Evolutionary conservation across 1,140 invertebrate genomes (phyloP).

Genomic region (Macrotrachela quadricornifera): DNA sequence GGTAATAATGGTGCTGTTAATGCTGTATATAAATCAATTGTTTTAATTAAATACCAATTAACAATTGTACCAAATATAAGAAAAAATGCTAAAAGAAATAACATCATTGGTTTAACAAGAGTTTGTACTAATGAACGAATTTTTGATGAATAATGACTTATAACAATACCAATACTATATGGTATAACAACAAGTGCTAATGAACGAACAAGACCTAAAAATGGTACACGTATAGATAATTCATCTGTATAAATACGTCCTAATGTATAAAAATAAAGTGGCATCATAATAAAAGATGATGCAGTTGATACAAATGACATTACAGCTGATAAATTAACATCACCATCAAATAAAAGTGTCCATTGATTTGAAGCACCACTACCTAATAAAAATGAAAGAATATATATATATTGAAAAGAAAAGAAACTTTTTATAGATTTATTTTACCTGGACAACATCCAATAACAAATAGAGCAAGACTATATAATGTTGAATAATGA

Average conservation of each 20-base stretch:
- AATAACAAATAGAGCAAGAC: slow-evolving; percentile 5
- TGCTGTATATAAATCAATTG: slow-evolving; percentile 42
- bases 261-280: slow-evolving; percentile 7
- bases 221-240: slow-evolving; percentile 2
- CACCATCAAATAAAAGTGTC: slow-evolving; percentile 9
- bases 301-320: slow-evolving; percentile 6
- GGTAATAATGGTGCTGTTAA: slow-evolving; percentile 38
- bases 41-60: slow-evolving; percentile 4
- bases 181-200: slow-evolving; percentile 2
- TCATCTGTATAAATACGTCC: not conserved
- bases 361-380: slow-evolving; percentile 6
- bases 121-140: not conserved
- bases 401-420: too few species aligned
- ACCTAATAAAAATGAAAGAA: not conserved
- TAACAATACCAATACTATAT: slow-evolving; percentile 1
- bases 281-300: slow-evolving; percentile 2
- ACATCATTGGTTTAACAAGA: slow-evolving; percentile 43
- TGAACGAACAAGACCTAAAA: not conserved
- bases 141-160: not conserved
- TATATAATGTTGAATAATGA: not conserved
- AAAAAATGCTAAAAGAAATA: slow-evolving; percentile 62
- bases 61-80: slow-evolving; percentile 24
- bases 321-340: slow-evolving; percentile 6
- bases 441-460: slow-evolving; percentile 6
- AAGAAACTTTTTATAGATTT: too few species aligned